Percentiles rank a stretch among this genome's conserved stretches.
These are phyloP conservation scores for Synanthedon andrenaeformis DNA, from an alignment of 2,888 invertebrate species.

Conservation along the genomic window DNA sequence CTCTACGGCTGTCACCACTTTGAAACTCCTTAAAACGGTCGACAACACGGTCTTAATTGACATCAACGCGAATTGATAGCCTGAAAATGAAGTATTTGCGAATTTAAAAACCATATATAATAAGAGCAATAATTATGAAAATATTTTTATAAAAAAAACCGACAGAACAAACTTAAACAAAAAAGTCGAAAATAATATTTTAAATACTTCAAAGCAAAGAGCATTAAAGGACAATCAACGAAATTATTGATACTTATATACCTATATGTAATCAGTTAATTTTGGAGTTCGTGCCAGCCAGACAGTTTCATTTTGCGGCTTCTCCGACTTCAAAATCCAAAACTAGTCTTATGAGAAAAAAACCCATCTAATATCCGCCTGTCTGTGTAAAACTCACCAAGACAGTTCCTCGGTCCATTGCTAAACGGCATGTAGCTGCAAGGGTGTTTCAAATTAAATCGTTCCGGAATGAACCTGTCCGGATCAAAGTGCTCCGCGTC, in stretches of 20 bases:
- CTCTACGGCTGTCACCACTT: constrained; percentile 32
- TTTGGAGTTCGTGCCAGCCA: no score
- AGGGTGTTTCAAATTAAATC: constrained; percentile 37
- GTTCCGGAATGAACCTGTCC: constrained; percentile 71
- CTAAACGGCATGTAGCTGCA: constrained; percentile 66
- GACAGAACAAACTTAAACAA: background rate
- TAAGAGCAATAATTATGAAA: background rate
- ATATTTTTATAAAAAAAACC: no score
- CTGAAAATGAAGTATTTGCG: constrained; percentile 20
- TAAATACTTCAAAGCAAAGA: background rate
- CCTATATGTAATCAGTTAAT: no score
- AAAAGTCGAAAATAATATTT: background rate
- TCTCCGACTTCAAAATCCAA: no score
- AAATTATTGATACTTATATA: no score
- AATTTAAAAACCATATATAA: background rate
- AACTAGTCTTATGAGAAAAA: no score
- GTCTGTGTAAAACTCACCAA: constrained; percentile 36
- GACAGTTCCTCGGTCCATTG: constrained; percentile 63
- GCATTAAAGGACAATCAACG: background rate
- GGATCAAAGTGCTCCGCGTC: constrained; percentile 73
- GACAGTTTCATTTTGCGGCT: no score
- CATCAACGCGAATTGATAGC: constrained; percentile 56
- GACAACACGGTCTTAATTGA: constrained; percentile 44
- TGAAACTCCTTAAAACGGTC: constrained; percentile 30
- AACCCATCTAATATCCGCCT: no score